These are phyloP conservation scores for Eira barbara DNA, from an alignment of 2,113 vertebrate species.

Conservation along the genomic window DNA sequence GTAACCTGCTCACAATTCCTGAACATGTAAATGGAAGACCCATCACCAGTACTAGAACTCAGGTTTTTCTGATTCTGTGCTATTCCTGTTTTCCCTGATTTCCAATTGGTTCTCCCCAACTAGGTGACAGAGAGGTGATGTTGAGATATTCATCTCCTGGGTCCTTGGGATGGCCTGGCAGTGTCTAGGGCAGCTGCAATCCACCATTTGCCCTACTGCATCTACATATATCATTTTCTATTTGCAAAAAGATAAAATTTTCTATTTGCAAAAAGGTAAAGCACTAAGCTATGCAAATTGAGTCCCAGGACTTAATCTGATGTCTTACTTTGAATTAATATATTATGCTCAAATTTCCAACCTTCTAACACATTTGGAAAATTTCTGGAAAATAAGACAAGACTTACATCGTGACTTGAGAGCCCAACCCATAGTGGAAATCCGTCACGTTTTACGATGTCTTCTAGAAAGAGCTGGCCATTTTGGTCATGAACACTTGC, in stretches of 20 bases:
- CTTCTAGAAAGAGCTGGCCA: conserved; percentile 83
- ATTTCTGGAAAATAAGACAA: conserved; percentile 43
- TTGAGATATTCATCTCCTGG: neutral
- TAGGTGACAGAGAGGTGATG: neutral
- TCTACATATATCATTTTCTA: neutral
- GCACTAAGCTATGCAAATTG: neutral
- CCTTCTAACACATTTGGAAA: neutral
- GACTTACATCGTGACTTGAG: conserved; percentile 92
- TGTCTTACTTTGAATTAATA: conserved; percentile 18
- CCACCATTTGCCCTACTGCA: neutral
- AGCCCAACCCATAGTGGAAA: conserved; percentile 95
- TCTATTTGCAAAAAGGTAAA: neutral
- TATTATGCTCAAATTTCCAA: neutral
- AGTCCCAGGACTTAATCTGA: neutral
- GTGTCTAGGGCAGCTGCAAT: neutral
- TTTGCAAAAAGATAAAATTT: neutral
- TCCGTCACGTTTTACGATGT: conserved; percentile 88
- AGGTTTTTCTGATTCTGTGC: neutral
- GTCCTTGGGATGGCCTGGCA: neutral
- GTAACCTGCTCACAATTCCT: neutral
- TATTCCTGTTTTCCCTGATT: neutral
- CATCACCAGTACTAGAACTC: neutral
- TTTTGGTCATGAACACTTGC: conserved; percentile 88
- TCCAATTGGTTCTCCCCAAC: neutral
- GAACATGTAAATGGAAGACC: neutral